Conservation (phyloP, 2,113 vertebrate genomes). For the Monarcha castaneiventris region DNA sequence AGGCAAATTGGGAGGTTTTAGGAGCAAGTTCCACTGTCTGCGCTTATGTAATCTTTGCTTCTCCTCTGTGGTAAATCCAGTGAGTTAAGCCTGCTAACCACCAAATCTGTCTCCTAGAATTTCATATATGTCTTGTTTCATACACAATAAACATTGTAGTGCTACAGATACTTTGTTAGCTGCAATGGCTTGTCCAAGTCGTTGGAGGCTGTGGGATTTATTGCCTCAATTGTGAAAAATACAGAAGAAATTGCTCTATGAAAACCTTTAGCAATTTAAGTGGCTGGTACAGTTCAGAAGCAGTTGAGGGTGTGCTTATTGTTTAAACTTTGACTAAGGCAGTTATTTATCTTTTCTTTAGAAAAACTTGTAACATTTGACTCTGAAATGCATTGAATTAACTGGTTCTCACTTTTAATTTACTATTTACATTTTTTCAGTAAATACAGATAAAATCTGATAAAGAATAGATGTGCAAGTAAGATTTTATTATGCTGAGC, state of each 20-base stretch:
- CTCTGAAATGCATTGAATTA: background rate
- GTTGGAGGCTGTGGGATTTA: background rate
- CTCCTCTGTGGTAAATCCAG: background rate
- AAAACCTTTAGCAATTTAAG: background rate
- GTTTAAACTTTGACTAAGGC: background rate
- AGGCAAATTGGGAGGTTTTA: background rate
- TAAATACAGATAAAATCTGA: background rate
- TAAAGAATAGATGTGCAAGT: background rate
- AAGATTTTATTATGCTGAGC: background rate
- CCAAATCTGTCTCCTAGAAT: background rate
- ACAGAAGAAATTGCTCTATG: rapidly evolving
- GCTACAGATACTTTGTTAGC: background rate
- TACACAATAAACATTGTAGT: background rate
- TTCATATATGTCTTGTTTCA: background rate
- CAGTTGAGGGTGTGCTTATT: background rate
- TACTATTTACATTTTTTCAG: background rate
- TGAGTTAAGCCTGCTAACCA: background rate
- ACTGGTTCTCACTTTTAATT: background rate
- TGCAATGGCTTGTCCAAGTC: background rate
- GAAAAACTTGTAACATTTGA: background rate
- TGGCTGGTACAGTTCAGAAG: background rate
- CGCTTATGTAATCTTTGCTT: background rate
- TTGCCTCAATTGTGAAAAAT: background rate
- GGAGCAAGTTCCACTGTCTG: background rate
- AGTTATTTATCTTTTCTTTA: background rate